phyloP scores from a whole-genome alignment of 2,113 vertebrate genomes.

The Mesitornis unicolor region DNA sequence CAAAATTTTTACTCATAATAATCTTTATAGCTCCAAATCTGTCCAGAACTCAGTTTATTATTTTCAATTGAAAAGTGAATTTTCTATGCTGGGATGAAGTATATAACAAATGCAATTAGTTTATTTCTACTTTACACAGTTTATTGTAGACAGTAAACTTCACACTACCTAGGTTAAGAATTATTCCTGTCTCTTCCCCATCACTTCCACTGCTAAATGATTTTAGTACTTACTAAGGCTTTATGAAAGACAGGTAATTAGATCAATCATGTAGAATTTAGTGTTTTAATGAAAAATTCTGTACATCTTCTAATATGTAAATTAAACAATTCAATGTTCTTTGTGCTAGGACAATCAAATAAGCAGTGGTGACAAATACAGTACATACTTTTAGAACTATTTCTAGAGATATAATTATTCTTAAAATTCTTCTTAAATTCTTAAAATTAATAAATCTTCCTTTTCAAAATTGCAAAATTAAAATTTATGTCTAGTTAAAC shows the following conservation, averaged over 20 bases:
- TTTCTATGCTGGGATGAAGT: not conserved
- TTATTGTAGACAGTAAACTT: not conserved
- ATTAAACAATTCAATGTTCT: slow-evolving; percentile 24
- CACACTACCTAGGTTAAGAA: not conserved
- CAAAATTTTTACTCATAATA: not conserved
- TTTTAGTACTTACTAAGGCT: not conserved
- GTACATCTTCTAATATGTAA: not conserved
- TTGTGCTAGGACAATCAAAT: too few relatives aligned
- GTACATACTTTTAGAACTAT: slow-evolving; percentile 2
- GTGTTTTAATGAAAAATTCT: slow-evolving; percentile 39
- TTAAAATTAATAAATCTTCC: not conserved
- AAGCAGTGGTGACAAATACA: not conserved
- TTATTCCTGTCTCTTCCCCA: not conserved
- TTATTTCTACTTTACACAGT: not conserved
- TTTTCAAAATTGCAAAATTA: not conserved
- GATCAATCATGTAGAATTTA: slow-evolving; percentile 25
- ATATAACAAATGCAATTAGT: not conserved
- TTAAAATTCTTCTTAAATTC: not conserved
- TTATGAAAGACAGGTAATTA: not conserved
- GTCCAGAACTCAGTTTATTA: not conserved
- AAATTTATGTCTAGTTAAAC: not conserved
- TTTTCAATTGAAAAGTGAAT: not conserved
- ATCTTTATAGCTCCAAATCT: not conserved
- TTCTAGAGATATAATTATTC: not conserved
- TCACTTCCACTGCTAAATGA: not conserved